Evolutionary conservation across 2,797 vertebrate species (phyloP).

Genomic region (Chaetodon trifasciatus): DNA sequence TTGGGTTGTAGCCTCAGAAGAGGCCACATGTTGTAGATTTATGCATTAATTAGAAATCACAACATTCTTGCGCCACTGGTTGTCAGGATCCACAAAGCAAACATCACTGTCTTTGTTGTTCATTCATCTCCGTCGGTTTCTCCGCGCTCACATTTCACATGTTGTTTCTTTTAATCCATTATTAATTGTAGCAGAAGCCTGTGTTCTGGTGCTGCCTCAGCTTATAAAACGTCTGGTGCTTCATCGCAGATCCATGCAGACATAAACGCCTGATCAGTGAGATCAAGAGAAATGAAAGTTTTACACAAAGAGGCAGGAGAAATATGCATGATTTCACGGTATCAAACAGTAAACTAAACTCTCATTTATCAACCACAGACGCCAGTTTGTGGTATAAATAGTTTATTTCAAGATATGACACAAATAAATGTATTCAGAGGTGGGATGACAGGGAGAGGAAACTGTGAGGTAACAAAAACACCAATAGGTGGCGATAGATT

Average conservation of each 20-base stretch:
- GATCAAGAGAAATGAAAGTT: constrained; percentile 21
- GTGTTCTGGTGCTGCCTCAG: constrained; percentile 42
- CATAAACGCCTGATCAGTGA: constrained; percentile 8
- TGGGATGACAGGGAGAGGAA: constrained; percentile 7
- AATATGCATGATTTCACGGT: constrained; percentile 5
- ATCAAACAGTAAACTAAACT: constrained; percentile 22
- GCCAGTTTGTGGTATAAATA: constrained; percentile 75
- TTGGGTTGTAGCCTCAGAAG: constrained; percentile 27
- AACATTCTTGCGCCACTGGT: constrained; percentile 27
- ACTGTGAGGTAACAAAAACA: constrained; percentile 1
- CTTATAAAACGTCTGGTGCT: constrained; percentile 38
- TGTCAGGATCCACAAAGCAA: constrained; percentile 45
- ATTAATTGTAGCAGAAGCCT: constrained; percentile 60
- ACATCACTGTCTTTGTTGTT: constrained; percentile 35
- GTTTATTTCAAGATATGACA: constrained; percentile 79
- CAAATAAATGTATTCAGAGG: constrained; percentile 49
- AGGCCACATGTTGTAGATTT: constrained; percentile 33
- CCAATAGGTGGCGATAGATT: constrained; percentile 27
- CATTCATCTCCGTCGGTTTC: constrained; percentile 45
- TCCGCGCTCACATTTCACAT: constrained; percentile 23
- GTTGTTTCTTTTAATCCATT: constrained; percentile 65
- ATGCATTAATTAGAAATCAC: constrained; percentile 57
- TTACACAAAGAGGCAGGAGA: constrained; percentile 1
- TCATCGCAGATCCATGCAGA: constrained; percentile 38
- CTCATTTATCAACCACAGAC: constrained; percentile 29